These are phyloP conservation scores for Takifugu ocellatus DNA, from an alignment of 2,797 vertebrate genomes.

Conservation along the genomic window DNA sequence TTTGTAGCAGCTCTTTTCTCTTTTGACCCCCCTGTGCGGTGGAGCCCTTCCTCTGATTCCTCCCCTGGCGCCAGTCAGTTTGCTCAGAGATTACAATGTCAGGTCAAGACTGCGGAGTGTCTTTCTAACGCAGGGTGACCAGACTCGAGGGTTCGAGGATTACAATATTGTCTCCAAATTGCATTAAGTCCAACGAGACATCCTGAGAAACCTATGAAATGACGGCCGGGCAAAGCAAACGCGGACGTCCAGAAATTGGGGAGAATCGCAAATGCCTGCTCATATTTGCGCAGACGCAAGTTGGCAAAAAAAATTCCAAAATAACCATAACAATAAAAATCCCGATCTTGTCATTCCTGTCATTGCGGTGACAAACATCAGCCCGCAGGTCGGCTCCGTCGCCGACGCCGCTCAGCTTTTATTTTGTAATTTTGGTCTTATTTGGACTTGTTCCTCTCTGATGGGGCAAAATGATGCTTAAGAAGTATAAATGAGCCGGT, in stretches of 20 bases:
- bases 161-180: conserved; percentile 29
- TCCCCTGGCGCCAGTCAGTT: conserved; percentile 68
- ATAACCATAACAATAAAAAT: not conserved
- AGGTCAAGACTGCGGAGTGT: conserved; percentile 60
- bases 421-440: conserved; percentile 56
- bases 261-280: no score
- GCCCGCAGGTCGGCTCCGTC: conserved; percentile 36
- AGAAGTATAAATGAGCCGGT: conserved; percentile 81
- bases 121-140: conserved; percentile 43
- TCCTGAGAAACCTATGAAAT: not conserved
- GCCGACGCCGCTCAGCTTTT: conserved; percentile 47
- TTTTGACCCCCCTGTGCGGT: conserved; percentile 39
- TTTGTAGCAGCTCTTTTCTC: conserved; percentile 42
- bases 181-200: conserved; percentile 18
- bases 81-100: conserved; percentile 67
- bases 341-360: not conserved
- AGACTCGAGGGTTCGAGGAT: conserved; percentile 31
- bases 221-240: not conserved
- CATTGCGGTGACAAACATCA: not conserved
- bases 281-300: no score
- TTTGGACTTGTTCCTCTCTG: conserved; percentile 76
- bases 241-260: no score
- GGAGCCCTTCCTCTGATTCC: conserved; percentile 38
- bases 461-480: conserved; percentile 80
- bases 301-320: no score